Evolutionary conservation across 2,113 vertebrate species (phyloP).

Genomic region (Chaenocephalus aceratus): DNA sequence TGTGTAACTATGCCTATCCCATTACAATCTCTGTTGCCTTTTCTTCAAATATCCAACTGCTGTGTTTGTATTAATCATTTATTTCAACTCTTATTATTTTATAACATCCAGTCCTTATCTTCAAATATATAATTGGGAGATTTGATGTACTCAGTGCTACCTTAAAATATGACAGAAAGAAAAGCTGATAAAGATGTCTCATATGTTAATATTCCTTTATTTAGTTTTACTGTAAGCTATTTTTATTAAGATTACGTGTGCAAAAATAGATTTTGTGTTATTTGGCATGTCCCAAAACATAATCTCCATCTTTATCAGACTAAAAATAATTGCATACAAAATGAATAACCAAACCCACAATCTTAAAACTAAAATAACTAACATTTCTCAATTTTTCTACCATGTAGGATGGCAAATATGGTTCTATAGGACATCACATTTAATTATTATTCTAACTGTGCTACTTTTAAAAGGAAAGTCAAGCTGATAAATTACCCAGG

Average conservation of each 20-base stretch:
- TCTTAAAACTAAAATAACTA: too few relatives aligned
- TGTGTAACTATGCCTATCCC: slow-evolving; percentile 55
- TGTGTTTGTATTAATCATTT: slow-evolving; percentile 43
- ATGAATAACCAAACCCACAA: neutral
- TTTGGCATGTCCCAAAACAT: too few relatives aligned
- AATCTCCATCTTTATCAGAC: neutral
- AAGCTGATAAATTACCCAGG: neutral
- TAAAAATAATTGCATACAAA: neutral
- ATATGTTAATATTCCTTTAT: neutral
- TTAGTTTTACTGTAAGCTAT: neutral
- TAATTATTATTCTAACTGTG: neutral
- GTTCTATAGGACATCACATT: neutral
- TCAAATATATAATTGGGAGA: neutral
- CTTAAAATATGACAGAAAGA: neutral
- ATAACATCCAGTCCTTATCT: neutral
- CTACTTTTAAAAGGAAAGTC: neutral
- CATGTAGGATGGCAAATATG: neutral
- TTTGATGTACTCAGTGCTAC: neutral
- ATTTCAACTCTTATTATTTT: slow-evolving; percentile 17
- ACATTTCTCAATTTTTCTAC: neutral
- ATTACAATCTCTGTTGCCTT: slow-evolving; percentile 56
- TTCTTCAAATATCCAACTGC: slow-evolving; percentile 46
- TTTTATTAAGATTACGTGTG: neutral
- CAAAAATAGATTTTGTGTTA: neutral
- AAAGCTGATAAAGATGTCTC: neutral